phyloP scores from a whole-genome alignment of 1,140 invertebrate genomes.

The Neodiprion pinetum region DNA sequence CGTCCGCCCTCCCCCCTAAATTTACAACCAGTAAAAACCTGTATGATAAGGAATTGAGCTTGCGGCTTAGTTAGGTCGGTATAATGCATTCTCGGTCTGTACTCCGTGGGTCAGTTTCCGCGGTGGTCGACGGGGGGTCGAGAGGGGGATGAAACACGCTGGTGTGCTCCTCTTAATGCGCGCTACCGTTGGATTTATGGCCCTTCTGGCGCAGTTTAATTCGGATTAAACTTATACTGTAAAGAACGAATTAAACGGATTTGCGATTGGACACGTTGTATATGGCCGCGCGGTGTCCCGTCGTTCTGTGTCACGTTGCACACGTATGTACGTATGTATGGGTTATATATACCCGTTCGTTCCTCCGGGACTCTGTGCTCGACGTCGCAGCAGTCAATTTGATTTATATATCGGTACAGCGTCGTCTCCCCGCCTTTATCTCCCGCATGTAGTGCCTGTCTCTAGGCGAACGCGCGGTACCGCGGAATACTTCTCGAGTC shows the following conservation, averaged over 20 bases:
- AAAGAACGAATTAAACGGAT: conserved; percentile 58
- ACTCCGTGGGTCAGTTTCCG: neutral
- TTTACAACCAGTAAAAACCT: neutral
- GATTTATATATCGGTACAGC: conserved; percentile 27
- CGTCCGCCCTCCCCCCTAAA: neutral
- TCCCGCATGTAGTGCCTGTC: neutral
- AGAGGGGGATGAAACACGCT: conserved; percentile 9
- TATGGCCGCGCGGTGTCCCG: conserved; percentile 20
- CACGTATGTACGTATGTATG: neutral
- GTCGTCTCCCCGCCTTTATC: conserved; percentile 20
- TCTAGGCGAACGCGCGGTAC: too few relatives aligned
- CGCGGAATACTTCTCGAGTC: neutral
- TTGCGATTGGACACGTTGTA: conserved; percentile 55
- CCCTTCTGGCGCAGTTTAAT: conserved; percentile 53
- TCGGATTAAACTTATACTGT: conserved; percentile 55
- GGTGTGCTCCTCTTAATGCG: conserved; percentile 44
- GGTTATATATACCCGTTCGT: conserved; percentile 17
- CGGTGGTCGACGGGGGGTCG: neutral
- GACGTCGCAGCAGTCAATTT: conserved; percentile 26
- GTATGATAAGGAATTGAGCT: too few relatives aligned
- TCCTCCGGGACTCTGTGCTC: conserved; percentile 23
- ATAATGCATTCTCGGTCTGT: neutral
- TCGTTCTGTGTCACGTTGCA: too few relatives aligned
- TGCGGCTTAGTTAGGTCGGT: too few relatives aligned
- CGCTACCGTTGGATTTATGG: conserved; percentile 48